Evolutionary conservation across 2,888 invertebrate genomes (phyloP).

Genomic region (Elmis aenea): DNA sequence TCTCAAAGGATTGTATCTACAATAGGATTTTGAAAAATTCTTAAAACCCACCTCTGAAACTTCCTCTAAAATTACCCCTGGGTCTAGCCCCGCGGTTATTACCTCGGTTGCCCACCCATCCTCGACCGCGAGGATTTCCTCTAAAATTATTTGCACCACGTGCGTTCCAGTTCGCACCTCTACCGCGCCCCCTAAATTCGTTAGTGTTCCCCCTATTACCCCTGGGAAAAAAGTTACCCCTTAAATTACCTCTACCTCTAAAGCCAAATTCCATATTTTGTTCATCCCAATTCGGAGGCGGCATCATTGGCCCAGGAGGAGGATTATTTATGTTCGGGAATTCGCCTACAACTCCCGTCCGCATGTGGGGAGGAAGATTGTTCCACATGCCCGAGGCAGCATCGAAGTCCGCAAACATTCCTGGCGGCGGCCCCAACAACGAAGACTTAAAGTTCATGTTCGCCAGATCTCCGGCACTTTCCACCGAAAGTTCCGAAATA

Average conservation of each 20-base stretch:
- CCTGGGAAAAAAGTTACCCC: constrained; percentile 27
- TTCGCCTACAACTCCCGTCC: neutral
- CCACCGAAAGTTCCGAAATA: neutral
- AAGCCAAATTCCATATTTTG: constrained; percentile 1
- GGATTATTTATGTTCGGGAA: constrained; percentile 1
- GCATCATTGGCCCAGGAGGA: constrained; percentile 6
- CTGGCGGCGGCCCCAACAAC: neutral
- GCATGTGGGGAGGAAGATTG: neutral
- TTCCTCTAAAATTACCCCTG: constrained; percentile 34
- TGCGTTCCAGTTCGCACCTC: constrained; percentile 9
- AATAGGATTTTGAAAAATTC: too few relatives aligned
- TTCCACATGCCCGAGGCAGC: neutral
- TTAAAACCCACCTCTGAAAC: constrained; percentile 37
- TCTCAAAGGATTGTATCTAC: too few relatives aligned
- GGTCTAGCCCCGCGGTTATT: constrained; percentile 10
- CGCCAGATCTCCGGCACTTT: neutral
- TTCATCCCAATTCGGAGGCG: neutral
- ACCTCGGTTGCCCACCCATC: constrained; percentile 10
- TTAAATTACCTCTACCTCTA: constrained; percentile 20
- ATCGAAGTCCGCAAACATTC: too few relatives aligned
- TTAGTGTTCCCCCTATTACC: constrained; percentile 7
- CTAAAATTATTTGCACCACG: constrained; percentile 7
- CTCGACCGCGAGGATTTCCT: constrained; percentile 17
- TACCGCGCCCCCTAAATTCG: constrained; percentile 22
- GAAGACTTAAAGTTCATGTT: too few relatives aligned